These are phyloP conservation scores for Penaeus indicus DNA, from an alignment of 1,140 invertebrate species.

Conservation along the genomic window DNA sequence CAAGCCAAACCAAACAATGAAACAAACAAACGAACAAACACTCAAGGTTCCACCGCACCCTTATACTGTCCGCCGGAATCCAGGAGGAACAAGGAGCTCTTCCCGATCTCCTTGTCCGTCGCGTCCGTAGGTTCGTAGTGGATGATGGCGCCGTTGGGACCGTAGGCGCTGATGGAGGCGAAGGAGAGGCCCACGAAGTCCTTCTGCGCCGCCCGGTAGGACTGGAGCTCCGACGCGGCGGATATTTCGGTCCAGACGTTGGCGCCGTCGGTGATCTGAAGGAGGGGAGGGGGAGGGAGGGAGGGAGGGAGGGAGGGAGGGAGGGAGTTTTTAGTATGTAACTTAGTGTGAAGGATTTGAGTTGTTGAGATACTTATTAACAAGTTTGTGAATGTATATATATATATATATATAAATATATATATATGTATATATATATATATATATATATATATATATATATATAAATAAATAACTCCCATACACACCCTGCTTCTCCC, in stretches of 20 bases:
- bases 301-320: too few species aligned
- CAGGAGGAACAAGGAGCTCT: constrained; percentile 86
- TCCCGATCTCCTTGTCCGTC: constrained; percentile 81
- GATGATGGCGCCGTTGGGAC: constrained; percentile 88
- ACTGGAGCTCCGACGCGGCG: constrained; percentile 77
- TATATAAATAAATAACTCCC: too few species aligned
- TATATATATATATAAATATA: too few species aligned
- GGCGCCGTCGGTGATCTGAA: constrained; percentile 66
- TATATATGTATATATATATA: background rate
- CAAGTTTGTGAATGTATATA: too few species aligned
- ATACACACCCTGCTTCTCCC: too few species aligned
- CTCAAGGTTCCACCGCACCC: constrained; percentile 66
- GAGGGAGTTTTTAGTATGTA: too few species aligned
- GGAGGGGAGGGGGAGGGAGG: constrained; percentile 9
- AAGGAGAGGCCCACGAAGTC: constrained; percentile 82
- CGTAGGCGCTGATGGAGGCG: constrained; percentile 90
- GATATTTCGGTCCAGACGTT: constrained; percentile 78
- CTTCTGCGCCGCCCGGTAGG: constrained; percentile 78
- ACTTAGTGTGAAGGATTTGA: too few species aligned
- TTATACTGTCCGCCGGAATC: constrained; percentile 89
- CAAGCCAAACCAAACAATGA: too few species aligned
- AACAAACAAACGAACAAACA: too few species aligned
- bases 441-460: background rate
- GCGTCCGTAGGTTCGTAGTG: constrained; percentile 88
- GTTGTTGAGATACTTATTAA: too few species aligned